Conservation (phyloP, 2,113 vertebrate species). For the Colinus virginianus region DNA sequence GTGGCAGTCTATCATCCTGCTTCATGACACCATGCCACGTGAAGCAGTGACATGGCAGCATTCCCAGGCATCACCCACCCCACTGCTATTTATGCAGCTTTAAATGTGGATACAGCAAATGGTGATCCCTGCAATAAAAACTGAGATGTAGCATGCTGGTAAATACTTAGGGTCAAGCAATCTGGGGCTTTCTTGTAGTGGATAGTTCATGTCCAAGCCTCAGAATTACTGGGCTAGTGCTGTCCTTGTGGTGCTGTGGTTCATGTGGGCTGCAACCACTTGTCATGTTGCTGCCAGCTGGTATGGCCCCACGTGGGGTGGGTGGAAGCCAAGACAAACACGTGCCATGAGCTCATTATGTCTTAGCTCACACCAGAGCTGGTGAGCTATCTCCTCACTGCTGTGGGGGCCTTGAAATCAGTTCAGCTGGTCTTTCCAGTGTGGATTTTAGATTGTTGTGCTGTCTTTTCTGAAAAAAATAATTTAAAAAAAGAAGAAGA, state of each 20-base stretch:
- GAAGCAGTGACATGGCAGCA: background rate
- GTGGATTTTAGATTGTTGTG: background rate
- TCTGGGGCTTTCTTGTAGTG: background rate
- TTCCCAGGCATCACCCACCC: background rate
- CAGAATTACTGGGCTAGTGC: background rate
- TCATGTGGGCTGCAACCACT: background rate
- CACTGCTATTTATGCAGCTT: background rate
- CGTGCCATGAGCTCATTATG: background rate
- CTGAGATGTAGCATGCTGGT: background rate
- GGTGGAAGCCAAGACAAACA: slow-evolving; percentile 43
- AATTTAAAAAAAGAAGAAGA: background rate
- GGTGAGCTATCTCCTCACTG: background rate
- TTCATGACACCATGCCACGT: rapidly evolving
- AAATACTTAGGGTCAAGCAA: background rate
- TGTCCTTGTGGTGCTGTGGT: background rate
- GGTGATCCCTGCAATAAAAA: background rate
- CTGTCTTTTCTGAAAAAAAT: background rate
- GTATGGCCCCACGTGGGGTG: background rate
- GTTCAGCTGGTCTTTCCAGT: background rate
- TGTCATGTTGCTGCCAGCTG: background rate
- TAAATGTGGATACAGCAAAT: background rate
- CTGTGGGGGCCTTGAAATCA: background rate
- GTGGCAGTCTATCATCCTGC: rapidly evolving
- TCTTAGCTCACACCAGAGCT: background rate
- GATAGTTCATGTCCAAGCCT: background rate